Evolutionary conservation across 2,797 vertebrate species (phyloP).

Genomic region (Poeciliopsis paucimaculata): DNA sequence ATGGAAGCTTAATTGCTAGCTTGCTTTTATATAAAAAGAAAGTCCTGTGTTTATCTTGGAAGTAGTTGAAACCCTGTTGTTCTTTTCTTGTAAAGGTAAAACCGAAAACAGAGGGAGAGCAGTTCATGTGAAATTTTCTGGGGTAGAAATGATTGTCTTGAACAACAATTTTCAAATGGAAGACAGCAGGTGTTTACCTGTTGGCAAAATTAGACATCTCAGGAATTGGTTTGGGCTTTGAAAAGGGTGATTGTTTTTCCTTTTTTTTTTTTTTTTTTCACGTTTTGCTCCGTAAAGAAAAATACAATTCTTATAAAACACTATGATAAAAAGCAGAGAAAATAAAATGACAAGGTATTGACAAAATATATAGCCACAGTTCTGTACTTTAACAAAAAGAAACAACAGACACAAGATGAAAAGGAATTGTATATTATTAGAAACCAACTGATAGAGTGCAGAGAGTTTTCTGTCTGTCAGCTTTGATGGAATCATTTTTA

Average conservation of each 20-base stretch:
- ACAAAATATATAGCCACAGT: background rate
- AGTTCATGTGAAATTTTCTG: slow-evolving; percentile 3
- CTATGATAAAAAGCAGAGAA: background rate
- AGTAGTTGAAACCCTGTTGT: background rate
- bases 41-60: background rate
- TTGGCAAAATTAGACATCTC: slow-evolving; percentile 10
- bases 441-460: slow-evolving; percentile 5
- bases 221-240: background rate
- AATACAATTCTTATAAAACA: background rate
- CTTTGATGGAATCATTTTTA: slow-evolving; percentile 6
- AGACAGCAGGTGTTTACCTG: slow-evolving; percentile 6
- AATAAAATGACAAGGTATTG: background rate
- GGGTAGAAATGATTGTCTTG: slow-evolving; percentile 2
- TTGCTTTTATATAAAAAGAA: background rate
- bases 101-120: background rate
- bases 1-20: background rate
- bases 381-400: background rate
- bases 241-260: background rate
- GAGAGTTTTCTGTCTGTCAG: background rate
- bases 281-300: background rate
- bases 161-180: slow-evolving; percentile 7
- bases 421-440: slow-evolving; percentile 1
- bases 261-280: background rate
- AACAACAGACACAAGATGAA: background rate
- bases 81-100: background rate